Conservation (phyloP, 2,113 vertebrate genomes). For the Mesembrinibis cayennensis region DNA sequence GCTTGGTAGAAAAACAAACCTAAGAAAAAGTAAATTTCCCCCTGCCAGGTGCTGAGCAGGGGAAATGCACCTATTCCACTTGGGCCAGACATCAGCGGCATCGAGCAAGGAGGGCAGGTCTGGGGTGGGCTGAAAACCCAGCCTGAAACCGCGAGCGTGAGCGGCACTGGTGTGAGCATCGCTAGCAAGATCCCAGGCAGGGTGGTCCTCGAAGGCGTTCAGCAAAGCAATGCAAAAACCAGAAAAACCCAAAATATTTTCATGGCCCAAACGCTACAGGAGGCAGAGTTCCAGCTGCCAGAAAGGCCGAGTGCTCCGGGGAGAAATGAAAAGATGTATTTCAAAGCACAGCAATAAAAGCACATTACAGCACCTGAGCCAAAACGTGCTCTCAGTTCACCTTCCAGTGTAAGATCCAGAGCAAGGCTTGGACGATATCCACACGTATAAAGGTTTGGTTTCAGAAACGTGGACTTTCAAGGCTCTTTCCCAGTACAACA, state of each 20-base stretch:
- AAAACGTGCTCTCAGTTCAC: conserved; percentile 37
- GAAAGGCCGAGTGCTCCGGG: not conserved
- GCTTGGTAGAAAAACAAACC: not conserved
- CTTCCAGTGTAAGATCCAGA: conserved; percentile 35
- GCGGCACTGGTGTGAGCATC: not conserved
- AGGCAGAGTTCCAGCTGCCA: not conserved
- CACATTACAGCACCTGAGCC: conserved; percentile 9
- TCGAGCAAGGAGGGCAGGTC: not conserved
- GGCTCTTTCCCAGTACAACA: not conserved
- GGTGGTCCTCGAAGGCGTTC: not conserved
- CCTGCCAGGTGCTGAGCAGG: not conserved
- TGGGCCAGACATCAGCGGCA: fast-evolving
- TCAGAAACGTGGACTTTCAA: not conserved
- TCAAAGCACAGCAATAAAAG: conserved; percentile 47
- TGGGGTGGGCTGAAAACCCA: not conserved
- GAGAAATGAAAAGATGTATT: conserved; percentile 31
- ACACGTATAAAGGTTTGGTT: not conserved
- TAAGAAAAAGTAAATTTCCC: not conserved
- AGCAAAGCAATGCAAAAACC: not conserved
- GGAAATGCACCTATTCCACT: not conserved
- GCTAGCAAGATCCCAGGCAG: not conserved
- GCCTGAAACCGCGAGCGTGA: fast-evolving
- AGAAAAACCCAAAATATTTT: not conserved
- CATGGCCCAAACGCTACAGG: not conserved
- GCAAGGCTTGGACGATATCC: not conserved